These are phyloP conservation scores for Dicrurus megarhynchus DNA, from an alignment of 2,113 vertebrate genomes.

Conservation along the genomic window DNA sequence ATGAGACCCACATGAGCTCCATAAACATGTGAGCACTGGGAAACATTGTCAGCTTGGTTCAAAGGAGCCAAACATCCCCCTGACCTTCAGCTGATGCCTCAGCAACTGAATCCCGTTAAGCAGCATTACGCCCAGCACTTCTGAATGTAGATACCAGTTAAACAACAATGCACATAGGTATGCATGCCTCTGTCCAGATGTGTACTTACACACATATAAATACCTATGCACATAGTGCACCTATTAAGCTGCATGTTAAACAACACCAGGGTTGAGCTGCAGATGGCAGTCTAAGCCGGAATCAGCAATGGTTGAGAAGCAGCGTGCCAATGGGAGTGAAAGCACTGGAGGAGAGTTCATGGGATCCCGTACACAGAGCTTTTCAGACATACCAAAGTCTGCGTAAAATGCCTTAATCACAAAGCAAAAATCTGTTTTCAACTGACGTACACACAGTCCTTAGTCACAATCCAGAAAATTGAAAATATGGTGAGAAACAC, in stretches of 20 bases:
- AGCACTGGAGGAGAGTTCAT: background rate
- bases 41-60: background rate
- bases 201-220: background rate
- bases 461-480: background rate
- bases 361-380: background rate
- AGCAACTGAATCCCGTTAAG: background rate
- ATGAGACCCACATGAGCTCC: background rate
- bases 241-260: background rate
- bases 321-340: background rate
- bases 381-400: background rate
- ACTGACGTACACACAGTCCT: background rate
- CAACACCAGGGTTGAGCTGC: slow-evolving; percentile 3
- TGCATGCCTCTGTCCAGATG: background rate
- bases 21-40: background rate
- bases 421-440: background rate
- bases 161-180: fast-evolving
- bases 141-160: background rate
- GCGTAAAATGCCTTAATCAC: background rate
- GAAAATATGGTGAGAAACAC: background rate
- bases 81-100: background rate
- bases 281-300: slow-evolving; percentile 40
- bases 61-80: background rate
- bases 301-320: background rate
- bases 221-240: background rate
- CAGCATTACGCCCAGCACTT: background rate